Conservation (phyloP, 2,113 vertebrate genomes). For the Leucosticte australis region DNA sequence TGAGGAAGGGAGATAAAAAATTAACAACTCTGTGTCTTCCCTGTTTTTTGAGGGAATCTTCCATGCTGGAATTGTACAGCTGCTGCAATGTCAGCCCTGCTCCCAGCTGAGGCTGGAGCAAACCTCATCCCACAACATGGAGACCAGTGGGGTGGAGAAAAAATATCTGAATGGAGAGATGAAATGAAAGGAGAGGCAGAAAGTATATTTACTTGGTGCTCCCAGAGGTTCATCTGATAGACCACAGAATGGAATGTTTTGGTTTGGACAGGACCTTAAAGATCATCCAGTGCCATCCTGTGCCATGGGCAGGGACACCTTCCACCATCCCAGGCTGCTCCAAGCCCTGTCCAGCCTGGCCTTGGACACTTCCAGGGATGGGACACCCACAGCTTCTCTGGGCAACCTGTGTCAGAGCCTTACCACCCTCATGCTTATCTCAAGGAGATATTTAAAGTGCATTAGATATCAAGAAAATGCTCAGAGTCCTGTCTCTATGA, state of each 20-base stretch:
- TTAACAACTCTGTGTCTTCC: neutral
- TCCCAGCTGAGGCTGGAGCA: neutral
- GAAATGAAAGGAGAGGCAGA: neutral
- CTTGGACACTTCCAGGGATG: neutral
- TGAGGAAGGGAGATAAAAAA: neutral
- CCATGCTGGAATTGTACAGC: neutral
- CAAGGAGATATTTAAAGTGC: neutral
- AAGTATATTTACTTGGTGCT: neutral
- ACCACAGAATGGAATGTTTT: neutral
- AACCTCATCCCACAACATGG: neutral
- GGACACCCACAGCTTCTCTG: neutral
- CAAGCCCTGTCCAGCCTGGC: fast-evolving
- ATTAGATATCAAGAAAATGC: neutral
- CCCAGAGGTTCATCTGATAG: neutral
- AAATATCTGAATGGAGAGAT: neutral
- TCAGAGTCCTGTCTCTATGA: neutral
- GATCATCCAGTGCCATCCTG: fast-evolving
- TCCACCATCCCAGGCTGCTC: neutral
- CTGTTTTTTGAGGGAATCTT: neutral
- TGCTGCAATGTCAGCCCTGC: neutral
- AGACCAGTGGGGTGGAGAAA: neutral
- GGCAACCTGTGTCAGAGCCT: fast-evolving
- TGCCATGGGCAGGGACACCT: neutral
- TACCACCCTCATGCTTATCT: neutral
- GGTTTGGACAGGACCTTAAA: neutral